These are phyloP conservation scores for Drosophila merina DNA, from an alignment of 2,888 invertebrate genomes.

Conservation along the genomic window DNA sequence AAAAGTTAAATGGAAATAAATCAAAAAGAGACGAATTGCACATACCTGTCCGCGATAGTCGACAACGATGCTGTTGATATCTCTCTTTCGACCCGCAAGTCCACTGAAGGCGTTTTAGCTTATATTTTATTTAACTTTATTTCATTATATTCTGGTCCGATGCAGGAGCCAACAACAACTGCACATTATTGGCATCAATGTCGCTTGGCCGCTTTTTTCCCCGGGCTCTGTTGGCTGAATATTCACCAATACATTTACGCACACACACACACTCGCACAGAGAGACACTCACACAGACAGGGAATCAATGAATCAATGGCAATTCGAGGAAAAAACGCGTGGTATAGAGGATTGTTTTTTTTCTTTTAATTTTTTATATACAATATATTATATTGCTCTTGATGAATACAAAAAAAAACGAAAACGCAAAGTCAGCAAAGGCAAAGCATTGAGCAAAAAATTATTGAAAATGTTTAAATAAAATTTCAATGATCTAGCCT, in stretches of 20 bases:
- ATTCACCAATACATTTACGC: conserved; percentile 35
- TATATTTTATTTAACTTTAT: conserved; percentile 42
- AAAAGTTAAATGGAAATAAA: conserved; percentile 57
- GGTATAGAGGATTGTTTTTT: conserved; percentile 44
- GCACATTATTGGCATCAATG: conserved; percentile 79
- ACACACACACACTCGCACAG: conserved; percentile 36
- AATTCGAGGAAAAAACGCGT: conserved; percentile 61
- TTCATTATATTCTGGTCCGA: conserved; percentile 48
- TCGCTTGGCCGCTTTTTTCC: conserved; percentile 75
- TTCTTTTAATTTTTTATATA: conserved; percentile 25
- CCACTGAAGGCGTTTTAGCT: conserved; percentile 73
- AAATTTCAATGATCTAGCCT: conserved; percentile 62
- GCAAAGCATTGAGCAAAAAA: conserved; percentile 53
- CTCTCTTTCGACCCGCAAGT: conserved; percentile 60
- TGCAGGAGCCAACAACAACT: conserved; percentile 45
- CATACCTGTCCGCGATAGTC: conserved; percentile 66
- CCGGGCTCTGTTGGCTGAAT: conserved; percentile 38
- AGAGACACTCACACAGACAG: conserved; percentile 26
- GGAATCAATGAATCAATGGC: conserved; percentile 52
- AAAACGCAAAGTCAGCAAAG: conserved; percentile 65
- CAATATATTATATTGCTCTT: conserved; percentile 17
- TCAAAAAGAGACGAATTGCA: conserved; percentile 69
- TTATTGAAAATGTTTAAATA: conserved; percentile 60
- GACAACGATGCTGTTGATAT: conserved; percentile 51
- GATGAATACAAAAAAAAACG: conserved; percentile 29